phyloP scores from a whole-genome alignment of 2,113 vertebrate genomes.

The Gymnorhina tibicen region DNA sequence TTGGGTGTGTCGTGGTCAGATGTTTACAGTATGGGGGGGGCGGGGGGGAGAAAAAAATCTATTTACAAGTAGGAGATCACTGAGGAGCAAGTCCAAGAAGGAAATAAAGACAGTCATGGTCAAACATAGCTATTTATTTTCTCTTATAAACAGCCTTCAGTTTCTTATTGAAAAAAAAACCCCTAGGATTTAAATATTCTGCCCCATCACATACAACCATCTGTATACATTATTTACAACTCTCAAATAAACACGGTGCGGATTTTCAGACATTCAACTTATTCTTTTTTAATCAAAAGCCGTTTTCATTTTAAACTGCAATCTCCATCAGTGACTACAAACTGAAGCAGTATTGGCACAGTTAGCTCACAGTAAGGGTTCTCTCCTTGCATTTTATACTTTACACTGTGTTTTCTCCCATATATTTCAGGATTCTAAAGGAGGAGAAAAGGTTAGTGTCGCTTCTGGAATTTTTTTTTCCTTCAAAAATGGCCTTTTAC shows the following conservation, averaged over 20 bases:
- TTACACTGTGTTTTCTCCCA: background rate
- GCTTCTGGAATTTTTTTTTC: background rate
- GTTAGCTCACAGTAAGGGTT: conserved; percentile 47
- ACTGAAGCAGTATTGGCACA: conserved; percentile 60
- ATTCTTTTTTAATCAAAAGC: conserved; percentile 15
- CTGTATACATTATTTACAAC: conserved; percentile 84
- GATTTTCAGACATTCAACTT: conserved; percentile 68
- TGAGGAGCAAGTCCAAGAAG: background rate
- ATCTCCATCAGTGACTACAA: conserved; percentile 10
- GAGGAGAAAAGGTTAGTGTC: background rate
- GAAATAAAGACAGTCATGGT: conserved; percentile 49
- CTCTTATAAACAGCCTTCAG: conserved; percentile 81
- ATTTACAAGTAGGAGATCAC: background rate
- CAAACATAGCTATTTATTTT: conserved; percentile 84
- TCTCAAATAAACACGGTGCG: conserved; percentile 71
- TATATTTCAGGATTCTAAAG: background rate
- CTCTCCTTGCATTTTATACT: background rate
- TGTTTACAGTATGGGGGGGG: background rate
- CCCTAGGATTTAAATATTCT: conserved; percentile 77
- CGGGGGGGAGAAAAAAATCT: background rate
- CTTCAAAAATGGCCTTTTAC: background rate
- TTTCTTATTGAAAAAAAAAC: conserved; percentile 65
- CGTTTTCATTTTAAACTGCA: conserved; percentile 22
- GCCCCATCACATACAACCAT: conserved; percentile 70
- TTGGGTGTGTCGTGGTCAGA: background rate